Evolutionary conservation across 2,113 vertebrate species (phyloP), one percentile per base, ranked within the genome.

Genomic region (Falcunculus frontatus): DNA sequence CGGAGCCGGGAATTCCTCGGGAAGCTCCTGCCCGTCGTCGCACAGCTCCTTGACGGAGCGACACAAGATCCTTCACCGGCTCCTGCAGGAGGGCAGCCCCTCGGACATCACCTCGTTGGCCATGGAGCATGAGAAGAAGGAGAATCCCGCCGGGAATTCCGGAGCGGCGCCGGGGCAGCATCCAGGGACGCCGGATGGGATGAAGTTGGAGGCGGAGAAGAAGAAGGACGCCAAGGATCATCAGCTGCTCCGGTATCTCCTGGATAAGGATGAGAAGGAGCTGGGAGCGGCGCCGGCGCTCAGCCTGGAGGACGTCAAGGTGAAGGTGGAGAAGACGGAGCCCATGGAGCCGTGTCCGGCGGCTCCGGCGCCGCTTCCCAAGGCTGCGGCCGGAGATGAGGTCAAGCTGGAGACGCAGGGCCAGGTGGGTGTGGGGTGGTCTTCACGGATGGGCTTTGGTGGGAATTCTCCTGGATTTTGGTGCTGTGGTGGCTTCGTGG

Each of bases 11-110:
- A 68, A 8, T 11, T 2, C 16, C 32, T 12, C 97, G 25, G 57
- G 57, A 4, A 37, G 25, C 35, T 17, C 98, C 69, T 99, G 99
- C 83, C 99, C 99, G 7, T 98, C 98, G 46, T 99, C 99, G 47
- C 99, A 99, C 79, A 99, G 99, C 95, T 99, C 99, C 1, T 97
- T 99, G 74, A 99, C 99, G 0, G 99, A 99, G 81, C 97, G 99
- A 16, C 99, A 99, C 94, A 99, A 99, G 97, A 99, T 99, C 68
- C 97, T 99, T 35, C 99, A 99, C 90, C 97, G 98, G 55, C 98
- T 99, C 73, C 98, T 99, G 32, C 99, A 99, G 96, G 99, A 99
- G 97, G 99, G 97, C n/a, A 99, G 99, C 90, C 99, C 99, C 42
- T 98, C 98, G 0, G 98, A 99, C 62, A 94, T 98, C 33, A 97